Evolutionary conservation across 2,888 invertebrate species (phyloP).

Genomic region (Chrysolina haemoptera): DNA sequence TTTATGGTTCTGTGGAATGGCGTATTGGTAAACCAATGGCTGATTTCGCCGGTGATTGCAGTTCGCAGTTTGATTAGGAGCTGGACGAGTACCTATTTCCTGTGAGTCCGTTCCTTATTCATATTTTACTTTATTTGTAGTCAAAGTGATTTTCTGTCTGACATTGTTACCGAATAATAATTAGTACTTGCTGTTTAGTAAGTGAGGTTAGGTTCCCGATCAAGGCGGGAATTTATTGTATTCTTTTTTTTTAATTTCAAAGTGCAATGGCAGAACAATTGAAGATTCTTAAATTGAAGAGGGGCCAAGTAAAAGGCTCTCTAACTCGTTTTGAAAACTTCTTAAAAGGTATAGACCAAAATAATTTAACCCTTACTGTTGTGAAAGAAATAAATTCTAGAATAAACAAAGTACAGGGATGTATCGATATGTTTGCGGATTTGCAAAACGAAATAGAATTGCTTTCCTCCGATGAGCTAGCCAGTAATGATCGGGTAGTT

Average conservation of each 20-base stretch:
- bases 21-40: background rate
- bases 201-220: too few relatives aligned
- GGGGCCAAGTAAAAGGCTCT: too few relatives aligned
- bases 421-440: background rate
- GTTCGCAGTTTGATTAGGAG: background rate
- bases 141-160: conserved; percentile 3
- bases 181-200: too few relatives aligned
- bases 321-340: too few relatives aligned
- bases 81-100: background rate
- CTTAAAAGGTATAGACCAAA: background rate
- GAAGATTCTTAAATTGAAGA: too few relatives aligned
- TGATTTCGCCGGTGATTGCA: background rate
- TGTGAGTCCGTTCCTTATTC: too few relatives aligned
- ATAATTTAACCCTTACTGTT: background rate
- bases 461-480: background rate
- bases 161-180: too few relatives aligned
- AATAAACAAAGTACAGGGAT: background rate
- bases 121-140: conserved; percentile 11
- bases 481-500: background rate
- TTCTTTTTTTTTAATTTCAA: too few relatives aligned
- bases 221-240: too few relatives aligned
- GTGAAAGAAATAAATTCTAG: conserved; percentile 6
- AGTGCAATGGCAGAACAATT: too few relatives aligned
- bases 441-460: conserved; percentile 3
- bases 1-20: background rate